Base-by-base conservation (phyloP, 92 coral and sea anemone genomes). In the Porites rus region DNA sequence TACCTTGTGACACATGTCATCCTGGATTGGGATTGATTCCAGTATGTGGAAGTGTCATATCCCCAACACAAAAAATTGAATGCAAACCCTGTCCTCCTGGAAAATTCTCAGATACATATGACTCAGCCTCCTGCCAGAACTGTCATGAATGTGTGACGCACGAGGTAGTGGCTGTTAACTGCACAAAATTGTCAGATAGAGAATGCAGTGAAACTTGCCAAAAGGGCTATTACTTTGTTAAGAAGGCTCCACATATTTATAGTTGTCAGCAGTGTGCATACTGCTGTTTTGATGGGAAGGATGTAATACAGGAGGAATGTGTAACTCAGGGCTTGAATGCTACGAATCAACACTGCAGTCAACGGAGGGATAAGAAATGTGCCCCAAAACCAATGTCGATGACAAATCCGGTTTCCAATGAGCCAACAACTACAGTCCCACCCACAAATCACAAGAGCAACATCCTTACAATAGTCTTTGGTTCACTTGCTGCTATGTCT, bases 201-300 rank as follows among this genome's bases (percentile, higher is more conserved):
- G n/a, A 0, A 16, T 80, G 85, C 38, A 80, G 8, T 53, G 66
- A 53, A 69, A 80, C 54, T 24, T 80, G 85, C 8, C 20, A 0
- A 1, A 58, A 54, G 11, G 85, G 76, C 4, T 54, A 80, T 56
- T 80, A 52, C 67, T 80, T 53, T 18, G n/a, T 25, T 10, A 21
- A n/a, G 58, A 24, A 52, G 51, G 31, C 20, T 1, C 28, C 21
- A n/a, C 20, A 65, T 18, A 65, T 14, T 18, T 70, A 77, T 19
- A 51, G 10, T 22, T 79, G 84, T 20, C 64, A 79, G 13, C 71
- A 52, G 21, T 79, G 84, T 65, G 66, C 84, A 6, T 67, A 66
- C 74, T 79, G 84, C 51, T 79, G 84, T 67, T 19, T 66, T 22
- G 84, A 79, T 16, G 74, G 74, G 16, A 67, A 67, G 7, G 84